Evolutionary conservation across 1,140 invertebrate genomes (phyloP), one percentile per base, ranked within the genome.

Genomic region (Musca vetustissima): DNA sequence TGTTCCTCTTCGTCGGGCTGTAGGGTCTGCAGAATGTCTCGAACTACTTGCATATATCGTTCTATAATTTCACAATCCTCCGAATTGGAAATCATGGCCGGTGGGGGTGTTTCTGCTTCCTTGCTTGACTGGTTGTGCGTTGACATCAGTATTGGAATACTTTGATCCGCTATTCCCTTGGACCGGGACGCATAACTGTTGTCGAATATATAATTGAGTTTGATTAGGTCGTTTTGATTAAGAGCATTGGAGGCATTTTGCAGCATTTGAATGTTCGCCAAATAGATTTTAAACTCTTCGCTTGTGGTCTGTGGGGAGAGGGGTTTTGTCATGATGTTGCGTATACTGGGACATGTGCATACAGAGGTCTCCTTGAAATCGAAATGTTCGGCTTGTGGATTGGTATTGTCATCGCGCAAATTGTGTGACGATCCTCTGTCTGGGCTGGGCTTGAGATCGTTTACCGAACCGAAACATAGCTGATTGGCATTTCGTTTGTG

Each of bases 191-290:
- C 74, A 72, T 84, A 84, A 64, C 80, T 86, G 66, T 86, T 85
- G 73, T 87, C 85, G 68, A 88, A 88, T 0, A 88, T 84, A 19
- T 85, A 83, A 70, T 87, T 86, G 47, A 88, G 75, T 72, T 86
- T 86, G 55, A 83, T 84, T 55, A 88, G 70, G 69, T 87, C 85
- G 52, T 85, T 82, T 64, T 86, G 77, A 13, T 84, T 80, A 3
- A 90, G 76, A 0, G 87, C 83, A 71, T 88, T 89, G 0, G 88
- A 86, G 4, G 89, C 88, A 61, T 87, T 89, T 72, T 89, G 88
- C 9, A 90, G 73, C 81, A 89, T 88, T 70, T 89, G 88, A 74
- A 90, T 87, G 76, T 89, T 89, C n/a, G 89, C 88, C 66, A 90
- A 78, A 76, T 90, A 89, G 19, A 88, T 76, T 74, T 89, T 87